Evolutionary conservation across 2,888 invertebrate genomes (phyloP).

Genomic region (Ditylenchus weischeri): DNA sequence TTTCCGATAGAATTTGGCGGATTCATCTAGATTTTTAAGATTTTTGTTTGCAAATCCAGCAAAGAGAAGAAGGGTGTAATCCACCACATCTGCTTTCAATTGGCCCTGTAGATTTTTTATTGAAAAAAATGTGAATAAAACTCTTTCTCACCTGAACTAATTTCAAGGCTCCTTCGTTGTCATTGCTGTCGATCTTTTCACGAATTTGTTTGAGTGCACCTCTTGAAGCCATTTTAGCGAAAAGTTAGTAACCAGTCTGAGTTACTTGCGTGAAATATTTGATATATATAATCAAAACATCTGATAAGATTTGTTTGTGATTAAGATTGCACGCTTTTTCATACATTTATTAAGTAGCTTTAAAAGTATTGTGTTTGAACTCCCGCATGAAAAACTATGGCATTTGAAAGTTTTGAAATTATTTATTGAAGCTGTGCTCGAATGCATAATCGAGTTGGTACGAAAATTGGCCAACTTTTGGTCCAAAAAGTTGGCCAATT

Average conservation of each 20-base stretch:
- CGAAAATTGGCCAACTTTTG: no score
- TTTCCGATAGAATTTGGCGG: neutral
- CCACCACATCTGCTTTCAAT: neutral
- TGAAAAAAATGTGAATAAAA: neutral
- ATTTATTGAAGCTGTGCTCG: no score
- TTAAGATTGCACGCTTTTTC: no score
- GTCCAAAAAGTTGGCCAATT: no score
- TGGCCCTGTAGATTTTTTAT: constrained; percentile 8
- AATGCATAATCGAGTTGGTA: no score
- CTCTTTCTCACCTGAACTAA: neutral
- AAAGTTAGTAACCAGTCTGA: neutral
- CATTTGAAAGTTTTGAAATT: no score
- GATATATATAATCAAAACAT: no score
- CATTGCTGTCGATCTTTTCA: neutral
- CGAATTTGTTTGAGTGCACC: neutral
- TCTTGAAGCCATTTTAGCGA: constrained; percentile 1
- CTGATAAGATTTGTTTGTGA: no score
- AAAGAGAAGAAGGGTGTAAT: constrained; percentile 16
- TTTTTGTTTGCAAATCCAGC: constrained; percentile 10
- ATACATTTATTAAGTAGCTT: no score
- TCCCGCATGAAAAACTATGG: no score
- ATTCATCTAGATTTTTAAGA: neutral
- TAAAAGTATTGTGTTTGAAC: no score
- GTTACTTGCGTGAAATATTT: no score
- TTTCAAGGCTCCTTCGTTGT: constrained; percentile 1